Evolutionary conservation across 30 jellyfish, hydroid and myxozoan genomes (phyloP).

Genomic region (Hydractinia echinata): DNA sequence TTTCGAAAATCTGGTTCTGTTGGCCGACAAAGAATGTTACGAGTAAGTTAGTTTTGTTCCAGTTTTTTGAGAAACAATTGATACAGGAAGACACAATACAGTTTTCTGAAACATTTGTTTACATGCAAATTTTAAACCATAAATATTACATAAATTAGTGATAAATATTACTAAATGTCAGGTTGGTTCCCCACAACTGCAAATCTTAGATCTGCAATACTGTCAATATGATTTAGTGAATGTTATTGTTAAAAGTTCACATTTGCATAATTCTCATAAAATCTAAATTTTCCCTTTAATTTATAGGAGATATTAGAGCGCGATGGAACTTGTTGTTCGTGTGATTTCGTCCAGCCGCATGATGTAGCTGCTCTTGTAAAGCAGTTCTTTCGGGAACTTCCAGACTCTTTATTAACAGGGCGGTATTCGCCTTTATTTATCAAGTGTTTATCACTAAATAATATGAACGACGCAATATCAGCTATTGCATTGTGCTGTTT

Average conservation of each 20-base stretch:
- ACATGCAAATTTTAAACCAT: no score
- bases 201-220: no score
- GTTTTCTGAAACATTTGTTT: no score
- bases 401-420: constrained; percentile 77
- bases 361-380: constrained; percentile 86
- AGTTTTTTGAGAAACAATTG: neutral
- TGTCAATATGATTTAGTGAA: no score
- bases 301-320: constrained; percentile 56
- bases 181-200: no score
- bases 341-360: constrained; percentile 90
- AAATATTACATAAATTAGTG: no score
- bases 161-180: no score
- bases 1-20: constrained; percentile 96
- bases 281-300: neutral
- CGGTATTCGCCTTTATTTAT: constrained; percentile 57
- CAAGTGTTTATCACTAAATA: constrained; percentile 59
- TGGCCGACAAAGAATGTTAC: constrained; percentile 77
- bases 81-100: no score
- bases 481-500: constrained; percentile 77
- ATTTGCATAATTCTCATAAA: neutral
- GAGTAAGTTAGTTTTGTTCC: constrained; percentile 47
- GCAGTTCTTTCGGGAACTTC: constrained; percentile 89
- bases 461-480: constrained; percentile 58
- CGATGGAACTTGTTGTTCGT: constrained; percentile 68
- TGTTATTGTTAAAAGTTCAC: no score